These are phyloP conservation scores for Thyatira batis DNA, from an alignment of 2,888 invertebrate genomes.

Conservation along the genomic window DNA sequence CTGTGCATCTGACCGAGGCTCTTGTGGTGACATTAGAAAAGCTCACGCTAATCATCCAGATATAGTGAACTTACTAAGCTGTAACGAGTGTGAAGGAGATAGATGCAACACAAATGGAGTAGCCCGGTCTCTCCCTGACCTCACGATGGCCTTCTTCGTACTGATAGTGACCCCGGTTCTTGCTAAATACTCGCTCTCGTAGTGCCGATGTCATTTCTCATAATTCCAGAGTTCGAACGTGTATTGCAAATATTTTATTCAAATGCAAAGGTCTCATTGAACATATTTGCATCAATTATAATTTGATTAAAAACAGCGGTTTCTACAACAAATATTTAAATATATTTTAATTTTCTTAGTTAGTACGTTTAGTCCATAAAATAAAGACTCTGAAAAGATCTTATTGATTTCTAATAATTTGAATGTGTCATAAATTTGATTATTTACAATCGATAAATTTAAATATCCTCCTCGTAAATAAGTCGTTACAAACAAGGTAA, in stretches of 20 bases:
- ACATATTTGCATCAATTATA: neutral
- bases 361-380: no score
- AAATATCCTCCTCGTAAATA: no score
- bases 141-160: constrained; percentile 44
- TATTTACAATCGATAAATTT: no score
- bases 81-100: constrained; percentile 61
- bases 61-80: constrained; percentile 45
- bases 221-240: neutral
- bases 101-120: constrained; percentile 53
- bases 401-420: no score
- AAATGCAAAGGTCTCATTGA: constrained; percentile 17
- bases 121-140: constrained; percentile 40
- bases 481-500: no score
- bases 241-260: neutral
- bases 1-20: constrained; percentile 60
- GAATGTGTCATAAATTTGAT: no score
- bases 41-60: constrained; percentile 37
- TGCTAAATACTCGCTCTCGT: constrained; percentile 53
- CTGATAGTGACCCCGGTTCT: constrained; percentile 53
- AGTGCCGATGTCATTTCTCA: no score
- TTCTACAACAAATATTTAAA: neutral
- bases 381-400: no score
- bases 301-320: neutral
- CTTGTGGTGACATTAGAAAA: constrained; percentile 54
- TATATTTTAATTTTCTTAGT: no score